Evolutionary conservation across 2,797 vertebrate genomes (phyloP), one percentile per base, ranked within the genome.

Genomic region (Taeniopygia guttata): DNA sequence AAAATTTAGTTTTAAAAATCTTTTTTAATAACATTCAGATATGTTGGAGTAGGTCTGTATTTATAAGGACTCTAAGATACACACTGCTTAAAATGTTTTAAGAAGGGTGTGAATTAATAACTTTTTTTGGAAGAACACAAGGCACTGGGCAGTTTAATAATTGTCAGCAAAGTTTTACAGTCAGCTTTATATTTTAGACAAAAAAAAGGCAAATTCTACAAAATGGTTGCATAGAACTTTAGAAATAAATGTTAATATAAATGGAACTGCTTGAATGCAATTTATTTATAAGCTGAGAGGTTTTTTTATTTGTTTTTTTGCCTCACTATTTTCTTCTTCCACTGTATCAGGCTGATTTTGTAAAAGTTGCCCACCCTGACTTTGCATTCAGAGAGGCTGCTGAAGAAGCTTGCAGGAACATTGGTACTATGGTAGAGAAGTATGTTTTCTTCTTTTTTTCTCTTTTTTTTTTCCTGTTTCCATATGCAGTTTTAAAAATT

Each of bases 401-500:
- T 7, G 99, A 99, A 87, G 99, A 98, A 95, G 98, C 99, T n/a
- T 99, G 99, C 95, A 97, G 99, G 46, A 98, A 97, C 66, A 98
- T 99, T 17, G 99, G 99, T 84, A 99, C 99, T 2, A 88, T 99
- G 90, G 99, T 99, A 62, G 99, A 99, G 92, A 99, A 98, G 99
- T 99, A 98, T 49, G 98, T 97, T 60, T 59, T 55, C 4, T 59
- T 77, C 3, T 48, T 56, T 16, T 8, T 8, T 26, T 7, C 14
- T 36, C 5, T 22, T 16, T 16, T 59, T 42, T 49, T 49, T 34
- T 38, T 13, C 0, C 27, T 40, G 1, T 43, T 67, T 52, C 13
- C 8, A 5, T 68, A 18, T 42, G 17, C 6, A 13, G 23, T 16
- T 84, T 49, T 56, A 10, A 87, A 87, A 84, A 51, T 55, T 36